Conservation (phyloP, 2,113 vertebrate genomes). For the Sialia sialis region DNA sequence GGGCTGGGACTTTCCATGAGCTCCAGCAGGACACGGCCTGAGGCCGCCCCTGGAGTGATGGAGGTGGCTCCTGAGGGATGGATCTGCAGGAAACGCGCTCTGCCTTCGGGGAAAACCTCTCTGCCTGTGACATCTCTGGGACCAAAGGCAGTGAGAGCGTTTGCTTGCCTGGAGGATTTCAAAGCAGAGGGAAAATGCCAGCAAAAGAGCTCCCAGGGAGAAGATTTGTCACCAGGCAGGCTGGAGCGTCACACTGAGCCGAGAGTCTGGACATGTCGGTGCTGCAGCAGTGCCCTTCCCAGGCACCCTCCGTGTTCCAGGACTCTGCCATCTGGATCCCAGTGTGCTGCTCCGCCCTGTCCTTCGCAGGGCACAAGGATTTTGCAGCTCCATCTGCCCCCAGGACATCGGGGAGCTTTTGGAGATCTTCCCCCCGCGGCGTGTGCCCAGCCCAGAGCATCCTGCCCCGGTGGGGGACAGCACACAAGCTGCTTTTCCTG, state of each 20-base stretch:
- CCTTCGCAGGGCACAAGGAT: not conserved
- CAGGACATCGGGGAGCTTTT: not conserved
- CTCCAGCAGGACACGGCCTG: not conserved
- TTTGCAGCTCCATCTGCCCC: not conserved
- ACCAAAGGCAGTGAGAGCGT: not conserved
- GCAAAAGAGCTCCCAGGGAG: not conserved
- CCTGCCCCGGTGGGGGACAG: accelerated
- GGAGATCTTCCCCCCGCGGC: accelerated
- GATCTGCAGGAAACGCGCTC: not conserved
- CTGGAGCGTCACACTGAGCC: not conserved
- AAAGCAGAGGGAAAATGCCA: not conserved
- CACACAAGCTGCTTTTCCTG: not conserved
- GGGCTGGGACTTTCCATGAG: not conserved
- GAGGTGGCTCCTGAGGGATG: not conserved
- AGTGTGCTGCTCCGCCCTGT: not conserved
- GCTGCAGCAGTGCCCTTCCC: not conserved
- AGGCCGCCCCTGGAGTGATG: accelerated
- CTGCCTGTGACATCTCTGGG: accelerated
- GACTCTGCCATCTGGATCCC: not conserved
- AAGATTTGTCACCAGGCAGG: not conserved
- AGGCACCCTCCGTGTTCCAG: not conserved
- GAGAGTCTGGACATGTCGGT: not conserved
- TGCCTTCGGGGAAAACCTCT: not conserved
- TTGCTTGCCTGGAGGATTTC: not conserved
- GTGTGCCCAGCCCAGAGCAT: not conserved